phyloP scores from a whole-genome alignment of 2,888 invertebrate genomes.

The Meloe dianella region DNA sequence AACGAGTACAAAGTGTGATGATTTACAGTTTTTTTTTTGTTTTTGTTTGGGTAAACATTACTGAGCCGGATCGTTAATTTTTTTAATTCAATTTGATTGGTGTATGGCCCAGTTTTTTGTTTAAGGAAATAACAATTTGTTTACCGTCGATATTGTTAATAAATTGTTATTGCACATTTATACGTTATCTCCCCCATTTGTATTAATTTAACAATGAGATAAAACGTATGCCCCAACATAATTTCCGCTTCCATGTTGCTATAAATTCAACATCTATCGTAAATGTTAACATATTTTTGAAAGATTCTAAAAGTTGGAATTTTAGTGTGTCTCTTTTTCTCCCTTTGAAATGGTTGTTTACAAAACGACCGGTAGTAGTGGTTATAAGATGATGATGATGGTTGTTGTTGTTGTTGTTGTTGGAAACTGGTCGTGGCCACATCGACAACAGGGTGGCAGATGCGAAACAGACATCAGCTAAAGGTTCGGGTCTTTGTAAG shows the following conservation, averaged over 20 bases:
- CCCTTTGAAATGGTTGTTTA: background rate
- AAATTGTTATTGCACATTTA: conserved; percentile 5
- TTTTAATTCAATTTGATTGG: conserved; percentile 4
- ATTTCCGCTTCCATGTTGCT: conserved; percentile 5
- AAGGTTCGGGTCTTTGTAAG: conserved; percentile 38
- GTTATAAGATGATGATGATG: background rate
- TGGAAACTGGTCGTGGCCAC: conserved; percentile 30
- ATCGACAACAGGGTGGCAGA: conserved; percentile 38
- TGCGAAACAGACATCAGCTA: conserved; percentile 45
- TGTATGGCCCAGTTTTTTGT: background rate
- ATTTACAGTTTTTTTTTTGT: background rate
- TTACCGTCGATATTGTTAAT: conserved; percentile 19
- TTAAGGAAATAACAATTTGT: conserved; percentile 21
- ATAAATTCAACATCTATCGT: background rate
- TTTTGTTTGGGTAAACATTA: background rate
- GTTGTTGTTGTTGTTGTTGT: conserved; percentile 14
- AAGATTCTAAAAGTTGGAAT: background rate
- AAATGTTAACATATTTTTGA: background rate
- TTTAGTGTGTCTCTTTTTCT: background rate
- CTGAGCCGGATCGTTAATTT: background rate
- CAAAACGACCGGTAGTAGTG: conserved; percentile 8
- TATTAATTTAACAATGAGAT: conserved; percentile 24
- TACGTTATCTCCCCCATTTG: conserved; percentile 28
- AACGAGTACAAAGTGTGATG: background rate
- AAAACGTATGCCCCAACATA: background rate